Base-by-base conservation (phyloP, 2,888 invertebrate species). In the Hydriomena furcata region DNA sequence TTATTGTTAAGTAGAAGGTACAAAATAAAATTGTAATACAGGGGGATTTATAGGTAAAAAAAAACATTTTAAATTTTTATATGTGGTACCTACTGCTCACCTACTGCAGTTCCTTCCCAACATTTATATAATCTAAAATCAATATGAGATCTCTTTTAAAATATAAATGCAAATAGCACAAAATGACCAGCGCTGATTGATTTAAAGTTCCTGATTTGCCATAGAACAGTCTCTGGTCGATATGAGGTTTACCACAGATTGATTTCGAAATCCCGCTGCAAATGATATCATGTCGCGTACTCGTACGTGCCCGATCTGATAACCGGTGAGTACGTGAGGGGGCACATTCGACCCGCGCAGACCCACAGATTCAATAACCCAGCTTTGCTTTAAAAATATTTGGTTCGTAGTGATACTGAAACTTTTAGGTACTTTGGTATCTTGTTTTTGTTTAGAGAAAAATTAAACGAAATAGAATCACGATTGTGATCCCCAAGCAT, bases 311-410 rank as follows among this genome's bases (percentile, higher is more conserved):
- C 36, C 27, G 52, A 42, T 44, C 45, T 53, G 51, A 57, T 56
- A 57, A 53, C 60, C 34, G 40, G 50, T 11, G 36, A 24, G 41
- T 55, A 58, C 58, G 58, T 57, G 57, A 51, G 53, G 40, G 35
- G 44, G 36, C 27, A 44, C 43, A 24, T 7, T 28, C 48, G 52
- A 55, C 55, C 48, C 49, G 21, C 21, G 28, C 40, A 12, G 5
- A 38, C 24, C 30, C 41, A 44, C 44, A 45, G 21, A 52, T 42
- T 52, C 27, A 42, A 52, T 46, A 23, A 32, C 30, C 21, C 7
- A 7, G 21, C 32, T 40, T 31, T 31, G 24, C 28, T 41, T 23
- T 2, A 28, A 32, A 24, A 41, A 28, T 40, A 47, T 40, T 32
- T 10, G 8, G 24, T 32, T 7, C 35, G 10, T 10, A 42, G 10